Evolutionary conservation across 2,113 vertebrate genomes (phyloP).

Genomic region (Phalacrocorax brasilianus): DNA sequence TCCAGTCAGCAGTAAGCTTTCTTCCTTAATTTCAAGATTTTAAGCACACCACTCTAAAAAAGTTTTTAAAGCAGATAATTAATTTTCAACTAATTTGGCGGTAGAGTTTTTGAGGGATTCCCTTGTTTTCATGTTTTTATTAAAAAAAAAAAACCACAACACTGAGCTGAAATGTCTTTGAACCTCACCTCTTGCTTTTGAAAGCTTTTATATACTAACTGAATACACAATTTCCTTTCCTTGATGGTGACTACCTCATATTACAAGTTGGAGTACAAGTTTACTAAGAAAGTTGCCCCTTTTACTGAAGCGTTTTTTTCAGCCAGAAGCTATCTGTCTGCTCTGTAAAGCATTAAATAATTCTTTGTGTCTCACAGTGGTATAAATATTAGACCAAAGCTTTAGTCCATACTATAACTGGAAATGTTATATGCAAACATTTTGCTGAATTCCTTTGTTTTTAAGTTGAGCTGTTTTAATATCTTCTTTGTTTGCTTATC

Average conservation of each 20-base stretch:
- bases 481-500: neutral
- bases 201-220: neutral
- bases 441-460: neutral
- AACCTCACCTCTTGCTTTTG: neutral
- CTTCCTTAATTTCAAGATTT: neutral
- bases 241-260: neutral
- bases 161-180: neutral
- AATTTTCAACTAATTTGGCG: neutral
- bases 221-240: neutral
- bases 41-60: neutral
- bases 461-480: neutral
- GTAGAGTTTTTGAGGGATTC: neutral
- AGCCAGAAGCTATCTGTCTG: neutral
- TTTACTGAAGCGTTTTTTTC: neutral
- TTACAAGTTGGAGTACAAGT: neutral
- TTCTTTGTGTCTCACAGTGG: neutral
- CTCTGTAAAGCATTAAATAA: neutral
- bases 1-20: neutral
- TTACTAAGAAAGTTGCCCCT: neutral
- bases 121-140: neutral
- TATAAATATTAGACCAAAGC: neutral
- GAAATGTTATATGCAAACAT: neutral
- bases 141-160: neutral
- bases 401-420: neutral
- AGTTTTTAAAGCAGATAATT: neutral